Evolutionary conservation across 2,797 vertebrate genomes (phyloP).

Genomic region (Sebastes reedi): DNA sequence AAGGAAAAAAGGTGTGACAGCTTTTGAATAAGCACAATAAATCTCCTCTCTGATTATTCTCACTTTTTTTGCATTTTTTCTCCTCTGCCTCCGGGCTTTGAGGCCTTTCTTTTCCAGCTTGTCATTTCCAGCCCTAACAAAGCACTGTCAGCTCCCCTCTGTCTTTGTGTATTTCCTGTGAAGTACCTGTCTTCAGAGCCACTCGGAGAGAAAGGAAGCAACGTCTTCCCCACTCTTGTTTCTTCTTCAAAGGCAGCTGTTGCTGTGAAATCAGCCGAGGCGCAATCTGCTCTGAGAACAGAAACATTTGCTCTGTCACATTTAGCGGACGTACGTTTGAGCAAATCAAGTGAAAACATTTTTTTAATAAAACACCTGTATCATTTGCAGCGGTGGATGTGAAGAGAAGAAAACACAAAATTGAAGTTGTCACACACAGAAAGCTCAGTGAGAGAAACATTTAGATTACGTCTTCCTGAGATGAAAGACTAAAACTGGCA

Average conservation of each 20-base stretch:
- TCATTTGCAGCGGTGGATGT: constrained; percentile 28
- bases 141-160: constrained; percentile 71
- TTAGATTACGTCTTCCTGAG: neutral
- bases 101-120: constrained; percentile 66
- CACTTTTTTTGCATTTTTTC: constrained; percentile 65
- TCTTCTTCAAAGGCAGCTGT: constrained; percentile 75
- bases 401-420: constrained; percentile 1
- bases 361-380: constrained; percentile 29
- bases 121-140: constrained; percentile 74
- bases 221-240: constrained; percentile 58
- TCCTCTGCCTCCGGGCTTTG: constrained; percentile 57
- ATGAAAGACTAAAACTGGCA: constrained; percentile 20
- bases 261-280: constrained; percentile 70
- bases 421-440: neutral
- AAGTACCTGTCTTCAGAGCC: constrained; percentile 75
- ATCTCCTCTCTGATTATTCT: constrained; percentile 74
- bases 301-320: constrained; percentile 74
- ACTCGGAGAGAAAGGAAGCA: constrained; percentile 57
- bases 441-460: constrained; percentile 18
- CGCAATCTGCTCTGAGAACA: constrained; percentile 63
- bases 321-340: constrained; percentile 44
- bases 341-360: constrained; percentile 57
- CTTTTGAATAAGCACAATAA: constrained; percentile 73
- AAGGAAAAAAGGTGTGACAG: constrained; percentile 67
- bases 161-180: constrained; percentile 78